These are phyloP conservation scores for Leucania comma DNA, from an alignment of 2,888 invertebrate species.

Conservation along the genomic window DNA sequence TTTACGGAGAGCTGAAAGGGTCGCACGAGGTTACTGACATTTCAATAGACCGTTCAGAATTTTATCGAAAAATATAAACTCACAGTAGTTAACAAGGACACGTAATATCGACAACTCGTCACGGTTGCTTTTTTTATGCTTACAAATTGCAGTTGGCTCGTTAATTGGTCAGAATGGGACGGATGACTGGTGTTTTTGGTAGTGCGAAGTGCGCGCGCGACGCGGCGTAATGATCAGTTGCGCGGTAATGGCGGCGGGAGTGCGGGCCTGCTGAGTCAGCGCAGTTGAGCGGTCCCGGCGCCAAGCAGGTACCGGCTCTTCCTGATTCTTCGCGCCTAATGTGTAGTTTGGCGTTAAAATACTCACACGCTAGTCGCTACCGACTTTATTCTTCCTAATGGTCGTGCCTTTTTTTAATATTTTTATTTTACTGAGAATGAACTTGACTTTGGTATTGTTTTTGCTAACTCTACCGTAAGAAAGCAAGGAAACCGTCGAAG, in stretches of 20 bases:
- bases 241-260: constrained; percentile 80
- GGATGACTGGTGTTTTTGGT: constrained; percentile 85
- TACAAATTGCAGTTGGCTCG: constrained; percentile 83
- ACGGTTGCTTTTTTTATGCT: constrained; percentile 80
- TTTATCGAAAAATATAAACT: constrained; percentile 64
- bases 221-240: constrained; percentile 84
- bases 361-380: constrained; percentile 54
- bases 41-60: constrained; percentile 48
- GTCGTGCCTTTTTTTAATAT: constrained; percentile 43
- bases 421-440: constrained; percentile 22
- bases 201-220: constrained; percentile 86
- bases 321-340: constrained; percentile 65
- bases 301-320: constrained; percentile 75
- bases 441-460: constrained; percentile 9
- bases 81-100: constrained; percentile 82
- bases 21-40: constrained; percentile 60
- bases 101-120: constrained; percentile 81
- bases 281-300: constrained; percentile 83
- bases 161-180: constrained; percentile 86
- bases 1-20: constrained; percentile 43
- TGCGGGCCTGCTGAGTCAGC: constrained; percentile 87
- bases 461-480: constrained; percentile 9
- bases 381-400: constrained; percentile 49
- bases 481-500: neutral
- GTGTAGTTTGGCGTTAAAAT: constrained; percentile 62